phyloP scores from a whole-genome alignment of 2,888 invertebrate genomes.

The Steinernema hermaphroditum region DNA sequence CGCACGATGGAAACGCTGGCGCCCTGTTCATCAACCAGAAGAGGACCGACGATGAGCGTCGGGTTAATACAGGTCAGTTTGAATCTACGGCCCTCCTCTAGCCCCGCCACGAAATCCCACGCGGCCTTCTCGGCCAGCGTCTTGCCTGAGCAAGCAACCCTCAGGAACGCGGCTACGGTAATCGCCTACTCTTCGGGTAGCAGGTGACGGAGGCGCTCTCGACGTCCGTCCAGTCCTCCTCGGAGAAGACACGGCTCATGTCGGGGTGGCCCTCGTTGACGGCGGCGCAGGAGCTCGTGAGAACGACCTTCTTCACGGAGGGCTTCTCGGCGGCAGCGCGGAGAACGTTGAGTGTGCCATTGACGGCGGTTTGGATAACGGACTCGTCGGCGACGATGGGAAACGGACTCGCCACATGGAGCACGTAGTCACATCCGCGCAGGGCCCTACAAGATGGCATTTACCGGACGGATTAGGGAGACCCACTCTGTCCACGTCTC shows the following conservation, averaged over 20 bases:
- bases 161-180: too few species aligned
- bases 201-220: slow-evolving; percentile 39
- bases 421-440: slow-evolving; percentile 56
- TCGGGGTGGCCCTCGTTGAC: slow-evolving; percentile 66
- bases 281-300: slow-evolving; percentile 70
- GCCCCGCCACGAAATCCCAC: slow-evolving; percentile 69
- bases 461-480: neutral
- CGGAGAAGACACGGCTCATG: slow-evolving; percentile 51
- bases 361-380: slow-evolving; percentile 69
- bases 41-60: slow-evolving; percentile 70
- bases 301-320: slow-evolving; percentile 70
- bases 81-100: slow-evolving; percentile 67
- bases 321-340: slow-evolving; percentile 68
- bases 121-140: slow-evolving; percentile 71
- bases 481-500: slow-evolving; percentile 50
- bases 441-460: slow-evolving; percentile 51
- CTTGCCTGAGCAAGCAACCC: slow-evolving; percentile 65
- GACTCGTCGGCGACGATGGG: slow-evolving; percentile 60
- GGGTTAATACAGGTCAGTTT: slow-evolving; percentile 71
- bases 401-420: slow-evolving; percentile 65
- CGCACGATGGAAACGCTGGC: slow-evolving; percentile 60
- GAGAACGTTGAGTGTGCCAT: slow-evolving; percentile 69
- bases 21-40: slow-evolving; percentile 64
- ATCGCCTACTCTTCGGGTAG: neutral
- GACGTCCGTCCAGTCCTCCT: slow-evolving; percentile 58